A percentile compares a stretch with the other conserved stretches of the same genome.
Evolutionary conservation across 2,888 invertebrate species (phyloP).

Genomic region (Volucella inflata): DNA sequence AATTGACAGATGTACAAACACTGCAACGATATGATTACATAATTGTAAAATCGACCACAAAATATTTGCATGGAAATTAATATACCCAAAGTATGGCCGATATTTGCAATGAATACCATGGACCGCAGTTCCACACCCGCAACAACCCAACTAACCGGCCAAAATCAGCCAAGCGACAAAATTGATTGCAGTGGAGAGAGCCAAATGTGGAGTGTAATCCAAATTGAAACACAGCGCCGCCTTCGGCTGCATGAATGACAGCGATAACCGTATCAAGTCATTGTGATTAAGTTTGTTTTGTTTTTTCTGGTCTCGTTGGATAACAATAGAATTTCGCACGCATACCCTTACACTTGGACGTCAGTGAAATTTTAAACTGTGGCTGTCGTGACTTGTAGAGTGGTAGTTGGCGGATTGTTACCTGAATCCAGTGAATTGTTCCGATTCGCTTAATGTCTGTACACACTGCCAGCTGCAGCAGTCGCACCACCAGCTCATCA

Average conservation of each 20-base stretch:
- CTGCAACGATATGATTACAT: slow-evolving; percentile 49
- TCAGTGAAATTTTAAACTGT: slow-evolving; percentile 39
- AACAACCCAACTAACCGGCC: neutral
- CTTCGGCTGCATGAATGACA: slow-evolving; percentile 44
- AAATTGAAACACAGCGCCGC: slow-evolving; percentile 22
- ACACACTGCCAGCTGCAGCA: slow-evolving; percentile 51
- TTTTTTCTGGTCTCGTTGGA: slow-evolving; percentile 34
- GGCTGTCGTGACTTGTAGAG: neutral
- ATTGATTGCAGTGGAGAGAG: neutral
- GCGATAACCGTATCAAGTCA: slow-evolving; percentile 59
- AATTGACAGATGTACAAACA: slow-evolving; percentile 65
- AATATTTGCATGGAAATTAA: slow-evolving; percentile 66
- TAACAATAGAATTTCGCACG: slow-evolving; percentile 54
- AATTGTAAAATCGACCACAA: slow-evolving; percentile 73
- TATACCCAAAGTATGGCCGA: slow-evolving; percentile 19
- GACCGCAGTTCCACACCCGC: neutral
- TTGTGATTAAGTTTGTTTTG: slow-evolving; percentile 10
- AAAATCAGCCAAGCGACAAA: slow-evolving; percentile 47
- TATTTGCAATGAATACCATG: slow-evolving; percentile 54
- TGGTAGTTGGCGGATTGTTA: slow-evolving; percentile 39
- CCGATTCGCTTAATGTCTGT: slow-evolving; percentile 69
- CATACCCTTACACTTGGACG: slow-evolving; percentile 9
- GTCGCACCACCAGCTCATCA: slow-evolving; percentile 5
- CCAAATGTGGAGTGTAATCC: neutral
- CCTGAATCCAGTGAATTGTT: slow-evolving; percentile 64